phyloP scores from a whole-genome alignment of 2,888 invertebrate species.

The Stratiomys singularior region DNA sequence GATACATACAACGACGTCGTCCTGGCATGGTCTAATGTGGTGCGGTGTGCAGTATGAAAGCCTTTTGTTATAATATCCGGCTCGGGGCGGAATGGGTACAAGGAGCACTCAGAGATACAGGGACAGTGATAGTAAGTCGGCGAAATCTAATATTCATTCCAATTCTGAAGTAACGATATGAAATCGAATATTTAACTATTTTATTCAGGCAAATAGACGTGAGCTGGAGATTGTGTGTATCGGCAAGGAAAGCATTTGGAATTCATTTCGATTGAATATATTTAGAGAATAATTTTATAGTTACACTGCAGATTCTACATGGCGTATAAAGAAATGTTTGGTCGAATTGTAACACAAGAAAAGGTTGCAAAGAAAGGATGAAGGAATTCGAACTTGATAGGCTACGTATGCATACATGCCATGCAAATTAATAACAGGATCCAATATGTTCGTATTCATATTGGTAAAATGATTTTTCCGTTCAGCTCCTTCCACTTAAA shows the following conservation, averaged over 20 bases:
- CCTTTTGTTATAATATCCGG: neutral
- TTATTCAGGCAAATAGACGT: constrained; percentile 41
- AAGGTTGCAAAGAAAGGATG: constrained; percentile 8
- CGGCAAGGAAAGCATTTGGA: constrained; percentile 34
- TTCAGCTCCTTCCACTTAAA: too few relatives aligned
- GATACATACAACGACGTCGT: neutral
- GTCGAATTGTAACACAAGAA: neutral
- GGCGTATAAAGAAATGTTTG: neutral
- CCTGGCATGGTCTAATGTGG: too few relatives aligned
- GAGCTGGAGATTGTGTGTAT: constrained; percentile 16
- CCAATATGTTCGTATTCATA: neutral
- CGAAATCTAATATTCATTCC: constrained; percentile 42
- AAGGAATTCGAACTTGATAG: neutral
- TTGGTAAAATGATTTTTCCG: neutral
- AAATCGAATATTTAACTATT: constrained; percentile 43
- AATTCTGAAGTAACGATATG: constrained; percentile 43
- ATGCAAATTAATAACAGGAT: too few relatives aligned
- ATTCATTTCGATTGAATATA: constrained; percentile 37
- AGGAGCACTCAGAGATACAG: neutral
- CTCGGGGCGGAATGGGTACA: neutral
- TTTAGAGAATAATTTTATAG: constrained; percentile 31
- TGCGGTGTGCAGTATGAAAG: neutral
- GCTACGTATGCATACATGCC: neutral
- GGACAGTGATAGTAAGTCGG: neutral
- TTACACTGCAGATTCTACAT: constrained; percentile 15